Evolutionary conservation across 2,797 vertebrate genomes (phyloP).

Genomic region (Tolypeutes matacus): DNA sequence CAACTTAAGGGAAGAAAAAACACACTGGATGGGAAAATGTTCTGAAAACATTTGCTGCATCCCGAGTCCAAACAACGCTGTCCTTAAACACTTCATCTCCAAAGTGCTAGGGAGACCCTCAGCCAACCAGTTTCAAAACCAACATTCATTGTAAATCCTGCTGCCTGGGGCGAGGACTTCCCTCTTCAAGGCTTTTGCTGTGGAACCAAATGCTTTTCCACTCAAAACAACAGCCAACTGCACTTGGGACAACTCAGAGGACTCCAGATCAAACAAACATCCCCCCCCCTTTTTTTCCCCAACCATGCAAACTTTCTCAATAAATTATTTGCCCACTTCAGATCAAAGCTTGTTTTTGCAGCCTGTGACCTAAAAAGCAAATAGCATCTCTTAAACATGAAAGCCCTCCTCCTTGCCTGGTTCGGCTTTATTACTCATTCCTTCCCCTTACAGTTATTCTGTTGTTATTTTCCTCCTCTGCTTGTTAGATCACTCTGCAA

Average conservation of each 20-base stretch:
- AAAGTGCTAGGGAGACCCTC: constrained; percentile 75
- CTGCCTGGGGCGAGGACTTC: constrained; percentile 70
- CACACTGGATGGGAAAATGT: constrained; percentile 65
- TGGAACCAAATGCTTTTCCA: constrained; percentile 81
- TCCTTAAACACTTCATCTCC: constrained; percentile 79
- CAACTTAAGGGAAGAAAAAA: constrained; percentile 68
- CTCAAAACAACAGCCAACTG: constrained; percentile 80
- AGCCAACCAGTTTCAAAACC: constrained; percentile 77
- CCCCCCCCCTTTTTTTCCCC: not conserved
- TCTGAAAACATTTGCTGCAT: constrained; percentile 74
- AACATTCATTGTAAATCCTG: constrained; percentile 57
- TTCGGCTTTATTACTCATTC: constrained; percentile 79
- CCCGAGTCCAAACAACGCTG: constrained; percentile 74
- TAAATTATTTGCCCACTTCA: constrained; percentile 82
- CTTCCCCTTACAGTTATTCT: constrained; percentile 84
- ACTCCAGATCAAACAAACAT: constrained; percentile 82
- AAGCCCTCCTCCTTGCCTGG: constrained; percentile 77
- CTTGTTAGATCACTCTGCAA: constrained; percentile 71
- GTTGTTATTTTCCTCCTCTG: constrained; percentile 81
- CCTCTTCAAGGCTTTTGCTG: constrained; percentile 74
- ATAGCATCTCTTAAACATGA: constrained; percentile 82
- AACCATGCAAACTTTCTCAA: constrained; percentile 82
- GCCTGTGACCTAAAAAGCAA: constrained; percentile 85
- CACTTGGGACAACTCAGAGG: constrained; percentile 75
- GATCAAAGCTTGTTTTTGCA: constrained; percentile 84